A percentile compares a stretch with the other conserved stretches of the same genome.
phyloP scores from a whole-genome alignment of 2,113 vertebrate genomes.

The Gila orcuttii region DNA sequence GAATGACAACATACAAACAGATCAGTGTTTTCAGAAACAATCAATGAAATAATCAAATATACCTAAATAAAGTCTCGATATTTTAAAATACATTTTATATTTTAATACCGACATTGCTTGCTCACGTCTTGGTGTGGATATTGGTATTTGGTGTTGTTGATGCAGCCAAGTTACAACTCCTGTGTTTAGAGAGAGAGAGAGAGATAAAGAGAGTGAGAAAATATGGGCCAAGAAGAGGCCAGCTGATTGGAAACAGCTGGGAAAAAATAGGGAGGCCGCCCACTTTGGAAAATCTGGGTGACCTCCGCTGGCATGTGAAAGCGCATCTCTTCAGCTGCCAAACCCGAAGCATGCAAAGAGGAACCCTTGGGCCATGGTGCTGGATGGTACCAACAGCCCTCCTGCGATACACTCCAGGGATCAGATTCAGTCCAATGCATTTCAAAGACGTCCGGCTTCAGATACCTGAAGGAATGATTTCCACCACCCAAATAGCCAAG shows the following conservation, averaged over 20 bases:
- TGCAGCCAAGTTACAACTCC: background rate
- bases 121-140: background rate
- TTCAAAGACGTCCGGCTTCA: constrained; percentile 1
- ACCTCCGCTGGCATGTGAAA: constrained; percentile 74
- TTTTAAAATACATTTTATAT: background rate
- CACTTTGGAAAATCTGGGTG: constrained; percentile 76
- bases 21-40: background rate
- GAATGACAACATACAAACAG: background rate
- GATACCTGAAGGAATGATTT: background rate
- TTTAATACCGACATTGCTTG: background rate
- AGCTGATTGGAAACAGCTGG: constrained; percentile 83
- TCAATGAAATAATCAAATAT: background rate
- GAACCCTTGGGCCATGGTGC: constrained; percentile 70
- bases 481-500: background rate
- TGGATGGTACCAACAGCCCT: constrained; percentile 66
- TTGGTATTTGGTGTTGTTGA: background rate
- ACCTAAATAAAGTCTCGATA: background rate
- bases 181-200: constrained; percentile 50
- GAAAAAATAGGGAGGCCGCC: constrained; percentile 73
- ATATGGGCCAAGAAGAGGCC: constrained; percentile 66
- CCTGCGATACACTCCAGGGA: constrained; percentile 23
- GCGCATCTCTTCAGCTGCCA: constrained; percentile 74
- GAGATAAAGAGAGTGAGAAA: background rate
- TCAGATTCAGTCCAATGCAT: background rate
- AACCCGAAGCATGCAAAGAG: constrained; percentile 65